Base-by-base conservation (phyloP, 1,140 invertebrate species). In the Dinoponera quadriceps region DNA sequence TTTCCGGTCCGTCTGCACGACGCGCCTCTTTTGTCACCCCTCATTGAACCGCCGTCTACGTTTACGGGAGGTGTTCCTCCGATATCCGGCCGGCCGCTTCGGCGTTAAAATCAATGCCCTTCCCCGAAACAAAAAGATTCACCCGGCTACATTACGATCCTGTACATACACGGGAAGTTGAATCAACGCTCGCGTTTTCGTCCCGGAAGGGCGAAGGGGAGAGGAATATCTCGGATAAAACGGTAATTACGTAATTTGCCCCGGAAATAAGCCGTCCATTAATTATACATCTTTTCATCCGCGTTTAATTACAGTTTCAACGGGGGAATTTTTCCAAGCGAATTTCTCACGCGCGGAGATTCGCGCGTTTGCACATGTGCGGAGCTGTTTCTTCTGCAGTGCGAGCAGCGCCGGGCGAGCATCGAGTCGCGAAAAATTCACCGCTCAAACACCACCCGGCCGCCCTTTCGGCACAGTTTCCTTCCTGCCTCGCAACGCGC, bases 351-450 rank as follows among this genome's bases (percentile, higher is more conserved):
- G 20, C 7, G 29, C 7, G 27, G 1, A 51, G 11, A 74, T 75
- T 75, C 29, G 49, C 44, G 14, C 25, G 33, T 48, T 59, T 59
- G 38, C 48, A 48, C 38, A n/a, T 3, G 44, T 38, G 27, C 49
- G n/a, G 3, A 7, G 51, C 27, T 14, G 29, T 1, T 63, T 9
- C 25, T 7, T 44, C 38, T 9, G 7, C 11, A 33, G 33, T 33
- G 7, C 33, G 33, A 2, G 33, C n/a, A n/a, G n/a, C n/a, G n/a
- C n/a, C n/a, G n/a, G n/a, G 16, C 33, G 38, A 73, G 22, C 54
- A 72, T 60, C 16, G 33, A 73, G 18, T 60, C 33, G 71, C 22
- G 13, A 73, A 73, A 73, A 57, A 25, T 73, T 75, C 49, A 25
- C 27, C 44, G 51, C 25, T 63, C 44, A 62, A 62, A 38, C 38